Evolutionary conservation across 2,113 vertebrate species (phyloP).

Genomic region (Entomyzon cyanotis): DNA sequence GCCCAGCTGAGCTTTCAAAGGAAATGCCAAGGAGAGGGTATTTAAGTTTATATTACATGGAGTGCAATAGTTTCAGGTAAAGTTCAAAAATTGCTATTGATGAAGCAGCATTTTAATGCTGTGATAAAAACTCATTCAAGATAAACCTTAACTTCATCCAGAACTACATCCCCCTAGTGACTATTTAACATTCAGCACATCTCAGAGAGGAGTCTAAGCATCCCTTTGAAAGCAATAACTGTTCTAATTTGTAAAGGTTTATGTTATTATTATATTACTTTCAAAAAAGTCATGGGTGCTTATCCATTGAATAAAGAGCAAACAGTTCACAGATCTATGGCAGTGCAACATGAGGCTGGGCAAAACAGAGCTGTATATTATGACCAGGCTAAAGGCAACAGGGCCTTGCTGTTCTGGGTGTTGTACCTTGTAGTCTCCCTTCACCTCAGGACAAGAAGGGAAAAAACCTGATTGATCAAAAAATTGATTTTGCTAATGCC

Average conservation of each 20-base stretch:
- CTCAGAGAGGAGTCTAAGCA: not conserved
- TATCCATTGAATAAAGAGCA: not conserved
- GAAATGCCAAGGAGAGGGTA: not conserved
- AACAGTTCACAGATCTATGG: not conserved
- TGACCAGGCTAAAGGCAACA: not conserved
- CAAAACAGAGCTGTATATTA: not conserved
- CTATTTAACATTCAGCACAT: conserved; percentile 16
- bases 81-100: not conserved
- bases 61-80: not conserved
- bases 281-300: not conserved
- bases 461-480: not conserved
- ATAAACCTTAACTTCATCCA: not conserved
- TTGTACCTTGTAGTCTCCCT: not conserved
- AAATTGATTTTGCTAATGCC: not conserved
- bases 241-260: not conserved
- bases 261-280: not conserved
- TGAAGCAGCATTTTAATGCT: not conserved
- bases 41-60: not conserved
- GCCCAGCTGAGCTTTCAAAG: not conserved
- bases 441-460: fast-evolving
- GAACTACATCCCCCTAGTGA: not conserved
- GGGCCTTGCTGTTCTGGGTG: not conserved
- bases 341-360: not conserved
- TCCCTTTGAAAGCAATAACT: not conserved
- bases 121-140: not conserved